Base-by-base conservation (phyloP, 53 echinoderm and acorn worm genomes). In the Astropecten irregularis region DNA sequence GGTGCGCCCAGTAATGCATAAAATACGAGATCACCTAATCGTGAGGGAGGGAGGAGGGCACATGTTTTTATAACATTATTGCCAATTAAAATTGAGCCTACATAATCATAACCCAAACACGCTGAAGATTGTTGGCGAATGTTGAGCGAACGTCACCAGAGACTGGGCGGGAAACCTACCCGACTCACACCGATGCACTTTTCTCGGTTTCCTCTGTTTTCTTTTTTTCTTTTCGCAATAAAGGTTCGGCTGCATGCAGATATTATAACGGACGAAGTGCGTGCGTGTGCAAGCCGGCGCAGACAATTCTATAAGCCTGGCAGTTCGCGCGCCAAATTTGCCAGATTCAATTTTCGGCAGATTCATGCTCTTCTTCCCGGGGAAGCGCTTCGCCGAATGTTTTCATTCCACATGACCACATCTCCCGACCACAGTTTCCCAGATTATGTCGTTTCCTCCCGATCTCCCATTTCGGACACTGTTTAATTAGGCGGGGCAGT, bases 41-140 rank as follows among this genome's bases (percentile, higher is more conserved):
- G 25, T 55, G 22, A 55, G 56, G 56, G 25, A 44, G 20, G 21
- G 28, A 68, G 55, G 14, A n/a, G n/a, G n/a, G n/a, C n/a, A n/a
- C 77, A 46, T 77, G 77, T 77, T 77, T 60, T 77, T 46, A 60
- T 44, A 40, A 59, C 77, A 77, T 77, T 77, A 77, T 77, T 77
- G 77, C 61, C 77, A 77, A 77, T 77, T 77, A 77, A 46, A 77
- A 77, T 77, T 77, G 46, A 77, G 77, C 77, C 61, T 18, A 21
- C 77, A 29, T 62, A 60, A 62, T 77, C 77, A 77, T 47, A 77
- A 40, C 44, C 39, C 60, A 60, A 59, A 77, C 77, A 77, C 60
- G 77, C 32, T 32, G 48, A 23, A 61, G 60, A 38, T 57, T 55
- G 25, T 57, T 57, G 33, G 40, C 25, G 40, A 65, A 76, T 76